phyloP scores from a whole-genome alignment of 2,797 vertebrate species.

The Esox lucius region DNA sequence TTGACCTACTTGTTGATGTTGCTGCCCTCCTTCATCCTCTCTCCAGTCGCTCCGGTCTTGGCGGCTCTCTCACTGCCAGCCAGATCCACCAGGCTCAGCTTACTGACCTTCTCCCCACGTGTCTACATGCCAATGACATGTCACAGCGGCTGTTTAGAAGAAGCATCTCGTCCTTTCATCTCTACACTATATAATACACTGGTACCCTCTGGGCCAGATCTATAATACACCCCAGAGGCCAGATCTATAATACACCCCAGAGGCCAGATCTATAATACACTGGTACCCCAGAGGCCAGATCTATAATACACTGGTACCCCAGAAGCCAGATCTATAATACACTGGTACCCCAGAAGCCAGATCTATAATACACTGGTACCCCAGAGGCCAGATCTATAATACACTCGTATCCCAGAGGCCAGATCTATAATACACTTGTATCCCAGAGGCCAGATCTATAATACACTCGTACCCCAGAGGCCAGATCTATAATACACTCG shows the following conservation, averaged over 20 bases:
- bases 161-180: no score
- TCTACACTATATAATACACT: not conserved
- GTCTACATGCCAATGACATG: slow-evolving; percentile 69
- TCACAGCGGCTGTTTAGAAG: not conserved
- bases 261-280: not conserved
- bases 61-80: slow-evolving; percentile 93
- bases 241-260: not conserved
- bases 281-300: not conserved
- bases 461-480: not conserved
- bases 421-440: slow-evolving; percentile 69
- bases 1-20: slow-evolving; percentile 75
- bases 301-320: not conserved
- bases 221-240: not conserved
- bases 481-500: not conserved
- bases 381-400: not conserved
- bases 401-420: not conserved
- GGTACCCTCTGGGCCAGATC: slow-evolving; percentile 27
- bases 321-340: slow-evolving; percentile 39
- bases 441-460: no score
- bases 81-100: slow-evolving; percentile 93
- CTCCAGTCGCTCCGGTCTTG: slow-evolving; percentile 92
- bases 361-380: no score
- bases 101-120: slow-evolving; percentile 91
- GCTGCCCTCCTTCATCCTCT: slow-evolving; percentile 89
- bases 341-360: not conserved